These are phyloP conservation scores for Gambusia holbrooki DNA, from an alignment of 2,113 vertebrate genomes.

Conservation along the genomic window DNA sequence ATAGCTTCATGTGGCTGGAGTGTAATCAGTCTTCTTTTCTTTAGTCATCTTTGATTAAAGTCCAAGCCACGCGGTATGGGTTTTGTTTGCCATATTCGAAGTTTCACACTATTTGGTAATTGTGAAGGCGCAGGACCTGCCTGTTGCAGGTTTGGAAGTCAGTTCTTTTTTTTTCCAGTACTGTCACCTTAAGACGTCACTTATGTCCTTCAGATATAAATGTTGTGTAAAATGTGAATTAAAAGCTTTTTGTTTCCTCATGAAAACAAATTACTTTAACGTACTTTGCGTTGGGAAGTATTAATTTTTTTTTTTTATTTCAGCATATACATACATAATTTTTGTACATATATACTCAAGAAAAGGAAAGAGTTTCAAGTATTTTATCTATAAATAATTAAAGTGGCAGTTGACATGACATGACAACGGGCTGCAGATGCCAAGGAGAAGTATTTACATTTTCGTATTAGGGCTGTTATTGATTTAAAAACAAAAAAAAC, in stretches of 20 bases:
- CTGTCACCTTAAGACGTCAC: not conserved
- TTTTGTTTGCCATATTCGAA: constrained; percentile 19
- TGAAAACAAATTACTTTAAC: too few relatives aligned
- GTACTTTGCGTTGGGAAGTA: too few relatives aligned
- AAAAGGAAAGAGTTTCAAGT: too few relatives aligned
- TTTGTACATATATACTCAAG: too few relatives aligned
- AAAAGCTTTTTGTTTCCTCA: not conserved
- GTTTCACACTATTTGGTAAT: constrained; percentile 20
- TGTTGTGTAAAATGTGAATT: not conserved
- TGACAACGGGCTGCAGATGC: too few relatives aligned
- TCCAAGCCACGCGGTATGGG: constrained; percentile 6
- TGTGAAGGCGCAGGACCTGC: constrained; percentile 18
- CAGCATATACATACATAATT: too few relatives aligned
- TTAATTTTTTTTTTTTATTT: too few relatives aligned
- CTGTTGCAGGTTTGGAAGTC: constrained; percentile 22
- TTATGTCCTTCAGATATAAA: not conserved
- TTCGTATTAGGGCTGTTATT: too few relatives aligned
- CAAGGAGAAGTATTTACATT: too few relatives aligned
- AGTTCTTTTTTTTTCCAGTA: not conserved
- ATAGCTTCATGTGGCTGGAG: constrained; percentile 24
- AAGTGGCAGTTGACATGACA: too few relatives aligned
- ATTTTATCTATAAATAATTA: too few relatives aligned
- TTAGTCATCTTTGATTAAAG: constrained; percentile 46
- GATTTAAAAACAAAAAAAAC: too few relatives aligned
- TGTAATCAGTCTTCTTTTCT: constrained; percentile 17